Percentiles rank a stretch among this genome's conserved stretches.
These are phyloP conservation scores for Sus scrofa DNA, from an alignment of 2,113 vertebrate genomes.

Conservation along the genomic window DNA sequence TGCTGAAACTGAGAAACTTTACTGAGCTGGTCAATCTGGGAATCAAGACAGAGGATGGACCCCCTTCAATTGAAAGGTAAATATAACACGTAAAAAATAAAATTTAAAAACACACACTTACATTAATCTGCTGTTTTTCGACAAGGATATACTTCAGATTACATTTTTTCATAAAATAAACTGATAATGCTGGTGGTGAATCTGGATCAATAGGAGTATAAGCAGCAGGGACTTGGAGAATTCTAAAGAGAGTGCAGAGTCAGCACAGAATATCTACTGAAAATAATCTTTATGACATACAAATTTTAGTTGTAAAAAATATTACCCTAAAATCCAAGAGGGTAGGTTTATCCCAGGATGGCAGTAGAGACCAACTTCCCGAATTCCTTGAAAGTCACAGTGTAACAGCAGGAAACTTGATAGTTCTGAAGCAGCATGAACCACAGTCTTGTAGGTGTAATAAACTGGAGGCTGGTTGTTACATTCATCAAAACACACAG, in stretches of 20 bases:
- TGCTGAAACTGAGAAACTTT: neutral
- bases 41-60: neutral
- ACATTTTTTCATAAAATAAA: conserved; percentile 90
- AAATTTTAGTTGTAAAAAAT: neutral
- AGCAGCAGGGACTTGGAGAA: conserved; percentile 93
- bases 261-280: neutral
- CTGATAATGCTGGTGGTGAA: conserved; percentile 87
- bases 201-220: conserved; percentile 95
- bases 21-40: neutral
- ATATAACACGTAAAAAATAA: neutral
- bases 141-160: conserved; percentile 91
- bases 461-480: conserved; percentile 53
- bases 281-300: neutral
- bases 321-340: conserved; percentile 96
- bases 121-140: conserved; percentile 91
- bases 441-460: conserved; percentile 87
- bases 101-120: conserved; percentile 81
- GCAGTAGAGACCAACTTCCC: conserved; percentile 92
- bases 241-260: conserved; percentile 86
- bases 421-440: conserved; percentile 85
- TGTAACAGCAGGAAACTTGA: conserved; percentile 83
- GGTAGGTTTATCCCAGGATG: conserved; percentile 91
- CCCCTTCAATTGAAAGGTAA: conserved; percentile 47
- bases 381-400: conserved; percentile 72
- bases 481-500: conserved; percentile 90